These are phyloP conservation scores for Silurus glanis DNA, from an alignment of 2,113 vertebrate genomes.

Conservation along the genomic window DNA sequence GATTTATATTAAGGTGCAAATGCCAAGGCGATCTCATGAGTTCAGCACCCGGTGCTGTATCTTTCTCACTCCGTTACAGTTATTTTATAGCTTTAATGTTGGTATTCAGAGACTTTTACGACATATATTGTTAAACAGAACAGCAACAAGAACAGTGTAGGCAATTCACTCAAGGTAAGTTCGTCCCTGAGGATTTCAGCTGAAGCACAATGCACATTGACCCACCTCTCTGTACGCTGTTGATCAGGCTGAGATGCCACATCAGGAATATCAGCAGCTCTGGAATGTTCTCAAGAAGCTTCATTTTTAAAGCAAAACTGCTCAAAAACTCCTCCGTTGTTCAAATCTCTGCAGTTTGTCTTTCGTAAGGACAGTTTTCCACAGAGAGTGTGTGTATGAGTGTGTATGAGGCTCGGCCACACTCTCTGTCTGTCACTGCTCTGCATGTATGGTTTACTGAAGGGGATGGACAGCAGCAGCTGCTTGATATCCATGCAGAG, in stretches of 20 bases:
- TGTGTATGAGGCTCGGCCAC: conserved; percentile 66
- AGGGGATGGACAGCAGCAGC: conserved; percentile 85
- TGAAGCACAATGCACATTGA: conserved; percentile 13
- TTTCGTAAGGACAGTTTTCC: conserved; percentile 56
- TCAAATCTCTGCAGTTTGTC: conserved; percentile 51
- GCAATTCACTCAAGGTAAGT: background rate
- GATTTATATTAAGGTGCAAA: conserved; percentile 32
- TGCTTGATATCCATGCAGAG: conserved; percentile 70
- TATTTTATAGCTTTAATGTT: background rate
- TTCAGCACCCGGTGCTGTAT: conserved; percentile 6
- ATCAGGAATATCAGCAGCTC: conserved; percentile 74
- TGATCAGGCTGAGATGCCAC: conserved; percentile 73
- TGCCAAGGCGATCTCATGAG: background rate
- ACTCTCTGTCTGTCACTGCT: conserved; percentile 57
- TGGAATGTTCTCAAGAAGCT: conserved; percentile 72
- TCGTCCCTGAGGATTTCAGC: conserved; percentile 11
- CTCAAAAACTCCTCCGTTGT: conserved; percentile 65
- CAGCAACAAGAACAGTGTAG: background rate
- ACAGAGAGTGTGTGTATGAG: conserved; percentile 52
- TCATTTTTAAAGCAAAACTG: conserved; percentile 76
- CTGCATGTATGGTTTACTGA: conserved; percentile 75
- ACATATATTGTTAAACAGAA: background rate
- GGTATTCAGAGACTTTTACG: no score
- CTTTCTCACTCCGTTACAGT: background rate
- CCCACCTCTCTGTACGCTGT: conserved; percentile 85